Base-by-base conservation (phyloP, 64 coral and sea anemone species). In the Montipora sp. region DNA sequence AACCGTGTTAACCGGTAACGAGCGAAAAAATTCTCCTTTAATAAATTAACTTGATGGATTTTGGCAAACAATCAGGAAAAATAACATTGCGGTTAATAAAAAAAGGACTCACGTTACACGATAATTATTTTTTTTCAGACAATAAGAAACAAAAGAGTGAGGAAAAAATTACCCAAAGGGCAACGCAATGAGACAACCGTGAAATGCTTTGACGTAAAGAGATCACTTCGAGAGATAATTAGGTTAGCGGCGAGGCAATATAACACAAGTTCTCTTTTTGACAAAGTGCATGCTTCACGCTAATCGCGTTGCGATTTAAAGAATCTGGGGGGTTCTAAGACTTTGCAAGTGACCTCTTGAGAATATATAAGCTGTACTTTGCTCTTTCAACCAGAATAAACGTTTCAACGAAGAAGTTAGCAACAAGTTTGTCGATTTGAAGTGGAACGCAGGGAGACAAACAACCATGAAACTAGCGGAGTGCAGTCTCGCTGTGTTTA, bases 201-300 rank as follows among this genome's bases (percentile, higher is more conserved):
- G 80, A 20, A 67, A 46, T 36, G 22, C 59, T 67, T 45, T 66
- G 59, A 83, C 59, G 59, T 53, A 83, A 83, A 83, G 71, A 85
- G 82, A 85, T 85, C 63, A 71, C 82, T 85, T 85, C 36, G 66
- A 12, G 82, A 85, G 82, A 85, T 85, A 85, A 85, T 85, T 85
- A 85, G 44, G 61, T 85, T 85, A 85, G 82, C 49, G 82, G 46
- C 43, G 82, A 85, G 65, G 44, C 82, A 85, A 85, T 85, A 85
- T 71, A 71, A 22, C 61, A 85, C 44, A 85, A 85, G 63, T 85
- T 85, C 82, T 71, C 82, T 51, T 72, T 63, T 85, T 85, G 82
- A 85, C 82, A 72, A 85, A 85, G 82, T 85, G 61, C 82, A 85
- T 85, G 65, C 82, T 71, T 85, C 82, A 72, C 19, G 48, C 61